phyloP scores from a whole-genome alignment of 92 coral and sea anemone genomes.

The Isaurus tuberculatus region DNA sequence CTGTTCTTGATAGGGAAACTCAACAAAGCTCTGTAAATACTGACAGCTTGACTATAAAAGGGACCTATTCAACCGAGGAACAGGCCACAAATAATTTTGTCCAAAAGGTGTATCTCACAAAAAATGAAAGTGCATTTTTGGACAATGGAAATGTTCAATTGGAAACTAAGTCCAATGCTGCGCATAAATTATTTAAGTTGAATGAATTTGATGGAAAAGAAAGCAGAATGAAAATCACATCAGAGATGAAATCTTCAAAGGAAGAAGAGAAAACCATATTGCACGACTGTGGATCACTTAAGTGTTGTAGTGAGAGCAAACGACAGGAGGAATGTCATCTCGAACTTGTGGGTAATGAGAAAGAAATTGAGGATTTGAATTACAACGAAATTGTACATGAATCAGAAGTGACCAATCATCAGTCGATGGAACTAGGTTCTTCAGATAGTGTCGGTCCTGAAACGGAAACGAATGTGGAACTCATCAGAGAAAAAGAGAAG shows the following conservation, averaged over 20 bases:
- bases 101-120: slow-evolving; percentile 1
- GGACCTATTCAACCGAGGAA: neutral
- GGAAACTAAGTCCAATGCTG: neutral
- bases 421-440: neutral
- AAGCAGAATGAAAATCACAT: neutral
- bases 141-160: neutral
- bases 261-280: neutral
- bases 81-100: neutral
- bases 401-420: neutral
- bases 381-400: neutral
- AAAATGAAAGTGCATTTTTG: neutral
- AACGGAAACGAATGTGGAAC: neutral
- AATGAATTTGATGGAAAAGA: slow-evolving; percentile 3
- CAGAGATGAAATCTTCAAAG: neutral
- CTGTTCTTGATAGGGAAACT: neutral
- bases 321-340: neutral
- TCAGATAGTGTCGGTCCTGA: neutral
- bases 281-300: neutral
- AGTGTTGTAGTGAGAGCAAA: neutral
- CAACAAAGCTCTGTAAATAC: neutral
- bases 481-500: neutral
- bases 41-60: neutral
- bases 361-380: neutral
- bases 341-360: neutral
- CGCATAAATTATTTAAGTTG: neutral